phyloP scores from a whole-genome alignment of 1,140 invertebrate genomes.

The Plectus sambesii region DNA sequence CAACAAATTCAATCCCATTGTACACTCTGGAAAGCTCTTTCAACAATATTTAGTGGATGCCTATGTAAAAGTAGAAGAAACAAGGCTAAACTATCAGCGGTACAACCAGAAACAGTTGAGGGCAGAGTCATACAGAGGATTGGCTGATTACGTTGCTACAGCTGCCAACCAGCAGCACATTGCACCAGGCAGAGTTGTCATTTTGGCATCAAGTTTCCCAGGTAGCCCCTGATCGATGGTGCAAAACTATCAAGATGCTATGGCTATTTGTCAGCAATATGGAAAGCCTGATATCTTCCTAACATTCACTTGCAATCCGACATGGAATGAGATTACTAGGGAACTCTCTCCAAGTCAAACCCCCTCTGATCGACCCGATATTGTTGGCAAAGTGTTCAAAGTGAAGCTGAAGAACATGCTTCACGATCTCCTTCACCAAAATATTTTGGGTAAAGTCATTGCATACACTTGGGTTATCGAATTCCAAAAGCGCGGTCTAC shows the following conservation, averaged over 20 bases:
- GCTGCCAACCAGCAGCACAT: slow-evolving; percentile 13
- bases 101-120: slow-evolving; percentile 50
- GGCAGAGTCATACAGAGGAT: slow-evolving; percentile 48
- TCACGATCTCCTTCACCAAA: slow-evolving; percentile 35
- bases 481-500: slow-evolving; percentile 52
- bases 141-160: slow-evolving; percentile 39
- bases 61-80: slow-evolving; percentile 51
- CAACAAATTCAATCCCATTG: slow-evolving; percentile 29
- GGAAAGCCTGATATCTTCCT: slow-evolving; percentile 50
- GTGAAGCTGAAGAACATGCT: slow-evolving; percentile 50
- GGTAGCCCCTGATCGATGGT: slow-evolving; percentile 32
- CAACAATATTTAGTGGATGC: slow-evolving; percentile 50
- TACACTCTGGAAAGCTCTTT: slow-evolving; percentile 27
- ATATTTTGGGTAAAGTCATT: slow-evolving; percentile 30
- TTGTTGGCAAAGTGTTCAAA: slow-evolving; percentile 50
- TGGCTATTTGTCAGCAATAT: slow-evolving; percentile 45
- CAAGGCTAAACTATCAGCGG: slow-evolving; percentile 46
- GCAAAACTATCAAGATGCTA: slow-evolving; percentile 45
- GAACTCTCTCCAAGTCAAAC: slow-evolving; percentile 36
- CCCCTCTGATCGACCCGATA: slow-evolving; percentile 46
- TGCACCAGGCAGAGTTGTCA: slow-evolving; percentile 29
- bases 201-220: slow-evolving; percentile 46
- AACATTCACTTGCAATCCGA: slow-evolving; percentile 52
- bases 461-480: slow-evolving; percentile 46
- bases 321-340: slow-evolving; percentile 48